These are phyloP conservation scores for Chelidonichthys spinosus DNA, from an alignment of 2,797 vertebrate genomes.

Conservation along the genomic window DNA sequence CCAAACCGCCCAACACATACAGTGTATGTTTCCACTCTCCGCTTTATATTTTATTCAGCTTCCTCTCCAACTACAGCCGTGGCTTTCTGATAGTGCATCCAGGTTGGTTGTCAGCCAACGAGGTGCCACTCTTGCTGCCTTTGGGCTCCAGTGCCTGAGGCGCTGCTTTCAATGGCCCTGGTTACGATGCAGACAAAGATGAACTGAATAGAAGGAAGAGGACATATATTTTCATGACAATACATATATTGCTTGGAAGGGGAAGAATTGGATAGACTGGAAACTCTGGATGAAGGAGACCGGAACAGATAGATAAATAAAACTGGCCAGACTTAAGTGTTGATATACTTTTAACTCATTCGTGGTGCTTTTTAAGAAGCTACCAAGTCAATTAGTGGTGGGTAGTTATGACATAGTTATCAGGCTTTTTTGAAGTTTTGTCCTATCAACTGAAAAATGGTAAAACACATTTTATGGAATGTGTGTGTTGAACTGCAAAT, in stretches of 20 bases:
- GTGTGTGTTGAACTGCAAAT: slow-evolving; percentile 6
- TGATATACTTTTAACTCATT: slow-evolving; percentile 15
- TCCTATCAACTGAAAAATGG: not conserved
- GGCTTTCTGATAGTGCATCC: slow-evolving; percentile 55
- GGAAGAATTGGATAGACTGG: slow-evolving; percentile 31
- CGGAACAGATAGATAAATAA: slow-evolving; percentile 35
- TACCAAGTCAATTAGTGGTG: not conserved
- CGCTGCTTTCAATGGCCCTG: slow-evolving; percentile 53
- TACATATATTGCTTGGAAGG: slow-evolving; percentile 31
- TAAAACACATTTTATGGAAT: not conserved
- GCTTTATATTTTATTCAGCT: slow-evolving; percentile 72
- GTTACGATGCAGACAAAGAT: slow-evolving; percentile 62
- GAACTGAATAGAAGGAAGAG: slow-evolving; percentile 49
- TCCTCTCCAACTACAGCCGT: slow-evolving; percentile 54
- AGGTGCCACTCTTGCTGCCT: slow-evolving; percentile 57
- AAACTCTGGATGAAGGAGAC: slow-evolving; percentile 22
- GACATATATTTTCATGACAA: slow-evolving; percentile 64
- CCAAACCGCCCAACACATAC: slow-evolving; percentile 44
- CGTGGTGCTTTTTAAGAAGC: not conserved
- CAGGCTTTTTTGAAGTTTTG: not conserved
- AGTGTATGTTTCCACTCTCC: slow-evolving; percentile 45
- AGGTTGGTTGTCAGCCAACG: slow-evolving; percentile 64
- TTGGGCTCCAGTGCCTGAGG: slow-evolving; percentile 41
- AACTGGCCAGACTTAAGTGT: not conserved
- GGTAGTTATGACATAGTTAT: slow-evolving; percentile 1